Evolutionary conservation across 2,797 vertebrate genomes (phyloP), one percentile per base, ranked within the genome.

Genomic region (Apodemus agrarius): DNA sequence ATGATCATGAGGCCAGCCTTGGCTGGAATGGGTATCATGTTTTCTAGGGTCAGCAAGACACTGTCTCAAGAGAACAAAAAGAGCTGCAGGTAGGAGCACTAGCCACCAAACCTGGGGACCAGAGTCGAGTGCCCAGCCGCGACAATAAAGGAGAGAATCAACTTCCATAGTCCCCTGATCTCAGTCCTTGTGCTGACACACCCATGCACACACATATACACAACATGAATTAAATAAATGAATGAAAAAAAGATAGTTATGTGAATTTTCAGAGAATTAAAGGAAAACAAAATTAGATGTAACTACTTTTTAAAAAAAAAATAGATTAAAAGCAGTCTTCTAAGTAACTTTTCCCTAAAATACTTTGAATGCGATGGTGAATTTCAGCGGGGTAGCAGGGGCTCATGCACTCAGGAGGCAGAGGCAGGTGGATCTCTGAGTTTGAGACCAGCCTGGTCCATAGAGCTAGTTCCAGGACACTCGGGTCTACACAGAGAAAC

Each of bases 311-410:
- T 31, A 10, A 29, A 46, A 43, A 13, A 5, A 67, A 11, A 29
- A 3, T 76, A 83, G 34, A 83, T 90, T 75, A 57, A 57, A 93
- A 95, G 52, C 59, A 49, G 21, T 88, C 75, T 24, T 59, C 67
- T 43, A 89, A 40, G 37, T 90, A 83, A 72, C 19, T 94, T 96
- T 78, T 75, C 40, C 29, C 57, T 72, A 43, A 94, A 91, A 65
- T 54, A n/a, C 43, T 84, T 89, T 63, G 63, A 54, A 34, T 29
- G 52, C 80, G 92, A 78, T 69, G 69, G 78, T 52, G 40, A 85
- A 34, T 49, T 61, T 93, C 78, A 76, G 26, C 29, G 72, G 72
- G n/a, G 72, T 17, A 21, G 67, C 3, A 1, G 74, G 14, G 40
- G 74, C 13, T 1, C 40, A 76, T 1, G 12, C 75, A 76, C 75